These are phyloP conservation scores for Psilopogon haemacephalus DNA, from an alignment of 2,113 vertebrate species.

Conservation along the genomic window DNA sequence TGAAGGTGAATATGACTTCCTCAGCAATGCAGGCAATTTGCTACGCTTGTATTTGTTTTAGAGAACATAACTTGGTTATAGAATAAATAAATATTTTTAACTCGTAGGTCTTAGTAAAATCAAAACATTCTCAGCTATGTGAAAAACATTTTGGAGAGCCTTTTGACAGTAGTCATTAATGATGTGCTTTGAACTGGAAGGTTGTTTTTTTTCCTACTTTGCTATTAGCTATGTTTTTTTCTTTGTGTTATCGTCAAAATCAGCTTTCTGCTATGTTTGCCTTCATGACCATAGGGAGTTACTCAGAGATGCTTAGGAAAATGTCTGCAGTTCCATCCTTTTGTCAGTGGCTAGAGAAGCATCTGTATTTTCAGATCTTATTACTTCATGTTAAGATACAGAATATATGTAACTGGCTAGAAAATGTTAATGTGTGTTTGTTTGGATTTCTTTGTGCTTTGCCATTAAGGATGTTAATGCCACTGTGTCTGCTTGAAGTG, in stretches of 20 bases:
- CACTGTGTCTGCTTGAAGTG: not conserved
- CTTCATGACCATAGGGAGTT: conserved; percentile 25
- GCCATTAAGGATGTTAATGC: not conserved
- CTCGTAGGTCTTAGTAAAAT: not conserved
- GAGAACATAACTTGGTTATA: not conserved
- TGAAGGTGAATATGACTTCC: not conserved
- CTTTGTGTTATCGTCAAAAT: conserved; percentile 45
- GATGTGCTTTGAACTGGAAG: conserved; percentile 62
- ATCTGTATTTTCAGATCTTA: not conserved
- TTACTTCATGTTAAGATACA: not conserved
- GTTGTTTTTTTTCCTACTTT: not conserved
- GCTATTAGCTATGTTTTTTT: conserved; percentile 56
- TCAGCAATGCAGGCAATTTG: not conserved
- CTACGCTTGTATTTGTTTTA: not conserved
- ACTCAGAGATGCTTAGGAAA: conserved; percentile 7
- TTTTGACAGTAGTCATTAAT: conserved; percentile 48
- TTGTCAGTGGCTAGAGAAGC: not conserved
- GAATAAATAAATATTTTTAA: conserved; percentile 46
- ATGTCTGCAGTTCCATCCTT: not conserved
- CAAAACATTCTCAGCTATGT: conserved; percentile 8
- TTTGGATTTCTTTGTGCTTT: not conserved
- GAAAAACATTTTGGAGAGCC: conserved; percentile 33
- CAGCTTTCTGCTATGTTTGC: conserved; percentile 42
- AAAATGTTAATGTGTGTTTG: not conserved
- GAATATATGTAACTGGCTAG: not conserved